Evolutionary conservation across 1,140 invertebrate genomes (phyloP), one percentile per base, ranked within the genome.

Genomic region (Nasonia giraulti): DNA sequence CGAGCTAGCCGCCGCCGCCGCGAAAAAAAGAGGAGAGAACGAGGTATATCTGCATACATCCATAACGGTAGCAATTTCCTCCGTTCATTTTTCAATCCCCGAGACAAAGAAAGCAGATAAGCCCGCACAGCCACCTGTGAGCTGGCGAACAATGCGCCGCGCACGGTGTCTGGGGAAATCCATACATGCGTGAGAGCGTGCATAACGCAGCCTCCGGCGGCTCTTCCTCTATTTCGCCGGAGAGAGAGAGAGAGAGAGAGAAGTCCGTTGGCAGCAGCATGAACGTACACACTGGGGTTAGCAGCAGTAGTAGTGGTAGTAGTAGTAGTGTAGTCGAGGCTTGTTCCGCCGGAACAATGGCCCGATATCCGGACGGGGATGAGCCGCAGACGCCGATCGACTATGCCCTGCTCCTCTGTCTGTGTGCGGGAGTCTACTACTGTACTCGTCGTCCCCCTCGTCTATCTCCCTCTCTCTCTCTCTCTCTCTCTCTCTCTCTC

Each of bases 321-420:
- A 20, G 55, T 62, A 20, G 55, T 62, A 62, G 55, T 55, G 12
- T 62, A 62, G 17, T 20, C 55, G 20, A 55, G 7, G 10, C 66
- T 69, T 14, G 27, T 73, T 87, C 86, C 87, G 84, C 78, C 82
- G 86, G 87, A 87, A 85, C 88, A 87, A 87, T 87, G 87, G 62
- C 33, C 81, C 81, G 81, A 83, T 83, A 83, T 83, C 81, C 73
- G 74, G n/a, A 62, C 11, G 73, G 55, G 71, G 55, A 62, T 62
- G 55, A 75, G 20, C 10, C 85, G 55, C 87, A 33, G 37, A 27
- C 62, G 40, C 84, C 84, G 85, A 86, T 82, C 79, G 86, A 10
- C 37, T 44, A 0, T 27, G 27, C 27, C 27, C 17, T 27, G 5
- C 20, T 62, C 77, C 55, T n/a, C 55, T 62, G 20, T n/a, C 1